Percentiles rank a stretch among this genome's conserved stretches.
Evolutionary conservation across 2,113 vertebrate species (phyloP).

Genomic region (Ia io): DNA sequence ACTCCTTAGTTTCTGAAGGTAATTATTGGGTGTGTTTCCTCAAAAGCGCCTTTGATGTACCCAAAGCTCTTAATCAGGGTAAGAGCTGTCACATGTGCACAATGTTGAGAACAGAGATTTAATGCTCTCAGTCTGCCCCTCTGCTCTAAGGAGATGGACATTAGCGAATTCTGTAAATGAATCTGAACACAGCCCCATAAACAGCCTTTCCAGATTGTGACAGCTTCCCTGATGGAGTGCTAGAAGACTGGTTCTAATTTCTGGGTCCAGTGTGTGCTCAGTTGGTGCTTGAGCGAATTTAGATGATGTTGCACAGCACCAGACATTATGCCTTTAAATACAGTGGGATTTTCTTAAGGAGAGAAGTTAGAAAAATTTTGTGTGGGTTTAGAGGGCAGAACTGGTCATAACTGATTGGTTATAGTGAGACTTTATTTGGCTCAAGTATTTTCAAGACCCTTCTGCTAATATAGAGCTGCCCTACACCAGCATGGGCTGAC

Average conservation of each 20-base stretch:
- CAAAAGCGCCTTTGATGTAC: conserved; percentile 39
- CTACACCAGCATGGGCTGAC: neutral
- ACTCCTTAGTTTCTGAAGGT: conserved; percentile 41
- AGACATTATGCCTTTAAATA: neutral
- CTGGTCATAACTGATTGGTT: neutral
- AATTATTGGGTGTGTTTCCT: conserved; percentile 53
- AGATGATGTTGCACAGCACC: neutral
- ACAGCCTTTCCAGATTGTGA: neutral
- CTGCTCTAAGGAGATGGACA: neutral
- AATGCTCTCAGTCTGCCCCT: neutral
- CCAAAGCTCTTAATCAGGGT: conserved; percentile 45
- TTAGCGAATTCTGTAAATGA: neutral
- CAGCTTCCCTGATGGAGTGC: no score
- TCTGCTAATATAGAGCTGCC: neutral
- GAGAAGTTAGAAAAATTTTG: neutral
- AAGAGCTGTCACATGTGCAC: conserved; percentile 1
- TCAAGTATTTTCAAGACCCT: neutral
- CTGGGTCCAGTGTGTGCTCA: neutral
- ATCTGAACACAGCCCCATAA: neutral
- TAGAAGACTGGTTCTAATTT: neutral
- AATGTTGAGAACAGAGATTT: neutral
- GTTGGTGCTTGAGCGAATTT: neutral
- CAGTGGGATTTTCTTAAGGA: neutral
- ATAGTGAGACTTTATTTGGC: neutral
- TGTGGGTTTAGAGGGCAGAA: neutral